A percentile compares a stretch with the other conserved stretches of the same genome.
phyloP scores from a whole-genome alignment of 2,797 vertebrate genomes.

The Notolabrus celidotus region DNA sequence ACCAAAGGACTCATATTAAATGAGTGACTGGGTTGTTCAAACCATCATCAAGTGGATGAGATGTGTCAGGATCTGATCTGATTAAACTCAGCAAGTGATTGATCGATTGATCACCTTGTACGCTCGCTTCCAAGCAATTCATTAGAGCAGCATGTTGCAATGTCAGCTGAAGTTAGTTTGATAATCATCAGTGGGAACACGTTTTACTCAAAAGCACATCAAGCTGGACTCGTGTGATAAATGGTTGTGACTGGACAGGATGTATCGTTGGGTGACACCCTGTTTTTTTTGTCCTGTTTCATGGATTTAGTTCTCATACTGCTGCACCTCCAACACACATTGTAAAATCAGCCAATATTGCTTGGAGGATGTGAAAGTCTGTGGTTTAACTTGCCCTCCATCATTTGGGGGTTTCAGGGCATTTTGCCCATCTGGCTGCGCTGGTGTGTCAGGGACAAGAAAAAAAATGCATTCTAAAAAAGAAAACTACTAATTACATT shows the following conservation, averaged over 20 bases:
- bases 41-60: conserved; percentile 19
- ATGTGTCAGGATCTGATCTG: conserved; percentile 27
- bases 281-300: not conserved
- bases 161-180: not conserved
- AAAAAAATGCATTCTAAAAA: not conserved
- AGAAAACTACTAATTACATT: not conserved
- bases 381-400: too few relatives aligned
- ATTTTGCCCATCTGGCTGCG: too few relatives aligned
- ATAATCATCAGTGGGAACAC: not conserved
- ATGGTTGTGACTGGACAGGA: not conserved
- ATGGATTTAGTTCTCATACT: not conserved
- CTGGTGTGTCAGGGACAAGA: not conserved
- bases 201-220: not conserved
- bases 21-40: conserved; percentile 5
- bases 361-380: not conserved
- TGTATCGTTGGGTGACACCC: too few relatives aligned
- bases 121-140: conserved; percentile 1
- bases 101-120: conserved; percentile 27
- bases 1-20: conserved; percentile 9
- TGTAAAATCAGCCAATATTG: not conserved
- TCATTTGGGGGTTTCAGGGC: too few relatives aligned
- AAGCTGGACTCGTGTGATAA: not conserved
- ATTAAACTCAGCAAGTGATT: conserved; percentile 12
- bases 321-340: not conserved
- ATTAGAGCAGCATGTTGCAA: conserved; percentile 13